A percentile compares a stretch with the other conserved stretches of the same genome.
Conservation (phyloP, 2,888 invertebrate genomes). For the Eupithecia abbreviata region DNA sequence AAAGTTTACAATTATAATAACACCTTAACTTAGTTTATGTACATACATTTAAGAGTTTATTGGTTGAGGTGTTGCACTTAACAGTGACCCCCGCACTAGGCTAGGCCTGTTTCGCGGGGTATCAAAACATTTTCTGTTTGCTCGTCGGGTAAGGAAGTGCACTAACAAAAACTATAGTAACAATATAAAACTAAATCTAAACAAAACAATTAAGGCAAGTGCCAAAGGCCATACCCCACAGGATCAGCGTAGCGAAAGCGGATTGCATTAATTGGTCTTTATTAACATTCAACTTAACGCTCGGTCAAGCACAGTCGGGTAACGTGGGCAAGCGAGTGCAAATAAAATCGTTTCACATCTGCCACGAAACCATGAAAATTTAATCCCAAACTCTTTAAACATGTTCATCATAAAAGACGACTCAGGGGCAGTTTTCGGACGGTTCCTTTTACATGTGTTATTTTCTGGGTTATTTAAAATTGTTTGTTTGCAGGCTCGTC, state of each 20-base stretch:
- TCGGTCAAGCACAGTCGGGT: neutral
- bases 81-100: too few species aligned
- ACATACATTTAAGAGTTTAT: too few species aligned
- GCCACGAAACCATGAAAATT: neutral
- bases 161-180: too few species aligned
- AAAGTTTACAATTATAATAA: too few species aligned
- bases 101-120: too few species aligned
- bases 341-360: neutral
- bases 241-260: neutral
- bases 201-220: too few species aligned
- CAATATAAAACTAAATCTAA: too few species aligned
- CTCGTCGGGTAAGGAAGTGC: too few species aligned
- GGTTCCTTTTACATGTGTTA: neutral
- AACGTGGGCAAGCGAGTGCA: neutral
- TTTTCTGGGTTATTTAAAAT: neutral
- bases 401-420: neutral
- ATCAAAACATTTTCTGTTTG: too few species aligned
- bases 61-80: too few species aligned
- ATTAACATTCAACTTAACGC: neutral
- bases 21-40: too few species aligned
- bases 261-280: neutral
- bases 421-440: neutral
- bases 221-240: too few species aligned
- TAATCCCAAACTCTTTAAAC: neutral
- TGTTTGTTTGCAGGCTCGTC: slow-evolving; percentile 77